Conservation (phyloP, 2,797 vertebrate species). For the Lagodon rhomboides region DNA sequence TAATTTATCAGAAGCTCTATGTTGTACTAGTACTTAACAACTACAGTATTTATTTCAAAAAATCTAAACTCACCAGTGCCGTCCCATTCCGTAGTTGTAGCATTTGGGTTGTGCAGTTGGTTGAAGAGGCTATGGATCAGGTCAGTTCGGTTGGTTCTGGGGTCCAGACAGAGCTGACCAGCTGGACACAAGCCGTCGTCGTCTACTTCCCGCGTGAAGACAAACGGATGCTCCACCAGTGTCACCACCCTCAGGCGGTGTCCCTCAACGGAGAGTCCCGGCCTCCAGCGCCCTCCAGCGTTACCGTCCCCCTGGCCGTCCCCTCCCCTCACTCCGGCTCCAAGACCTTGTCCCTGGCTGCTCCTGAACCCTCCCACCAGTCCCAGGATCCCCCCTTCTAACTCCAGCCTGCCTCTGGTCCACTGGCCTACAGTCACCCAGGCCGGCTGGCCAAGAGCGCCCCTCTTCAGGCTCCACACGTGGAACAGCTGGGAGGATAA, state of each 20-base stretch:
- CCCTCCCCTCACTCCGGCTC: slow-evolving; percentile 79
- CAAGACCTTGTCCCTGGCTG: slow-evolving; percentile 73
- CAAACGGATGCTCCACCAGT: slow-evolving; percentile 95
- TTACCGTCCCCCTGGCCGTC: slow-evolving; percentile 72
- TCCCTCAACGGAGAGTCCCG: slow-evolving; percentile 78
- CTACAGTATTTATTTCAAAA: not conserved
- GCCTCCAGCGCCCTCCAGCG: slow-evolving; percentile 80
- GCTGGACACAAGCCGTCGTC: slow-evolving; percentile 92
- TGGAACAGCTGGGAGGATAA: slow-evolving; percentile 88
- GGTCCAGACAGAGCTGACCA: slow-evolving; percentile 93
- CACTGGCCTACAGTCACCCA: slow-evolving; percentile 95
- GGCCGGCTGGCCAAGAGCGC: slow-evolving; percentile 89
- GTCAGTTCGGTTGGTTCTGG: slow-evolving; percentile 88
- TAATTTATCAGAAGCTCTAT: not conserved
- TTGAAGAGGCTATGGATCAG: slow-evolving; percentile 88
- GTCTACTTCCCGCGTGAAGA: slow-evolving; percentile 92
- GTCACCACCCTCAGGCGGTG: slow-evolving; percentile 92
- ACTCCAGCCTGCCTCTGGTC: slow-evolving; percentile 86
- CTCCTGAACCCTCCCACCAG: slow-evolving; percentile 79
- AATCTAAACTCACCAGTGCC: slow-evolving; percentile 65
- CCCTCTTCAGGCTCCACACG: slow-evolving; percentile 92
- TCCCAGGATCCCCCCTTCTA: slow-evolving; percentile 85
- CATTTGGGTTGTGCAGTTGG: slow-evolving; percentile 85
- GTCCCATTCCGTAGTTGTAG: slow-evolving; percentile 72
- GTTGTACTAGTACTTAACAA: not conserved